Evolutionary conservation across 1,140 invertebrate genomes (phyloP), one percentile per base, ranked within the genome.

Genomic region (Paralvinella palmiformis): DNA sequence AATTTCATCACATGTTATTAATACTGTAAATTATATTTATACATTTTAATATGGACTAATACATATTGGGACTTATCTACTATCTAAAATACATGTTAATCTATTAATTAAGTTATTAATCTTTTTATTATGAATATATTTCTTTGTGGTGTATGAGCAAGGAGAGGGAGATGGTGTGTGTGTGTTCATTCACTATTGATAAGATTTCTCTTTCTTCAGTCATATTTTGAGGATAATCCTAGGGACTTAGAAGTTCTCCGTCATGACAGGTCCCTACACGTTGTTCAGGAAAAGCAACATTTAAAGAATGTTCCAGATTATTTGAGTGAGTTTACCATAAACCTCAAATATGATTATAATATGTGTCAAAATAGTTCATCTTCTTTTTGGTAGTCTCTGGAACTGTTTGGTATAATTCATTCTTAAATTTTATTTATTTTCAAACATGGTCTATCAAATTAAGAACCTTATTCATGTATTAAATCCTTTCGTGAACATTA

Each of bases 161-260:
- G n/a, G n/a, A n/a, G n/a, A n/a, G n/a, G n/a, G n/a, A n/a, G n/a
- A n/a, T n/a, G n/a, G n/a, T n/a, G n/a, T n/a, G n/a, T n/a, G n/a
- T n/a, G n/a, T 57, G 62, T 62, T 61, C 65, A 6, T 24, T 62
- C 6, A 13, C 13, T 33, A 7, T 33, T 58, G 6, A 35, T 35
- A 13, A 17, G 20, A 31, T 67, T 29, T 67, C 66, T 41, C 62
- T 41, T 35, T 59, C 69, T 77, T 65, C 76, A 90, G 86, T 86
- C 88, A 10, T 97, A 94, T 79, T 98, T 99, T 81, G 89, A 94
- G 73, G 91, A 96, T 65, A 96, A 98, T 82, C 93, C 96, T 0
- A 84, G 86, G 32, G 96, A 99, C 78, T 78, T 95, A 17, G 86
- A 91, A 69, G 87, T 94, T 0, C 79, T 99, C 5, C 83, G 92